Evolutionary conservation across 2,888 invertebrate genomes (phyloP), one percentile per base, ranked within the genome.

Genomic region (Sphaerophoria rueppellii): DNA sequence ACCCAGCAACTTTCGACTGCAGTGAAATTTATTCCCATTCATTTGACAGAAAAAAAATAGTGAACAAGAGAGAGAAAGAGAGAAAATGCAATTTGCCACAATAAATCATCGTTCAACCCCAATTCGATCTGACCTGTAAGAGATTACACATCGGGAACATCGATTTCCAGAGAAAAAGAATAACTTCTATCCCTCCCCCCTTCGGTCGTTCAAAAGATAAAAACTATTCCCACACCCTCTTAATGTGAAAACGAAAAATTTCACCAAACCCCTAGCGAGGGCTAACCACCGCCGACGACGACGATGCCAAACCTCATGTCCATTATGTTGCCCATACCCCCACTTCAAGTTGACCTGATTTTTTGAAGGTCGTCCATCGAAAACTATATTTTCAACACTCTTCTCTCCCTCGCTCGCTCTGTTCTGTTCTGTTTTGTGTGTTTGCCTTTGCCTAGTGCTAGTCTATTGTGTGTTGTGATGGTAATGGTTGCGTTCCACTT

Each of bases 281-380:
- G 6, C 34, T 48, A 35, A 14, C 50, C n/a, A n/a, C 12, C 4
- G 60, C 34, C 37, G 16, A 63, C 54, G 34, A 48, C 16, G 40
- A 60, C 50, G 40, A 60, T 40, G 67, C 52, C 6, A 55, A 43
- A 54, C 6, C 6, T 16, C 65, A 50, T 50, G 65, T 65, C 50
- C 65, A 65, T 65, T 65, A 65, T 50, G 16, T 14, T 63, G 48
- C 69, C 24, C 11, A 34, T 6, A 7, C 58, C 82, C 57, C 61
- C 70, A 65, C 65, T 70, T 83, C 71, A 71, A 61, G 83, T 71
- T 80, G 83, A 80, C 83, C 83, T 83, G 80, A 80, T 83, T 83
- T 85, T 80, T 83, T 83, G 83, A 83, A 83, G 83, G 83, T 83
- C 83, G 83, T 80, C 75, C 43, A 72, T 83, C 61, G 75, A 72